Conservation (phyloP, 2,797 vertebrate genomes). For the Gymnopithys bicolor region DNA sequence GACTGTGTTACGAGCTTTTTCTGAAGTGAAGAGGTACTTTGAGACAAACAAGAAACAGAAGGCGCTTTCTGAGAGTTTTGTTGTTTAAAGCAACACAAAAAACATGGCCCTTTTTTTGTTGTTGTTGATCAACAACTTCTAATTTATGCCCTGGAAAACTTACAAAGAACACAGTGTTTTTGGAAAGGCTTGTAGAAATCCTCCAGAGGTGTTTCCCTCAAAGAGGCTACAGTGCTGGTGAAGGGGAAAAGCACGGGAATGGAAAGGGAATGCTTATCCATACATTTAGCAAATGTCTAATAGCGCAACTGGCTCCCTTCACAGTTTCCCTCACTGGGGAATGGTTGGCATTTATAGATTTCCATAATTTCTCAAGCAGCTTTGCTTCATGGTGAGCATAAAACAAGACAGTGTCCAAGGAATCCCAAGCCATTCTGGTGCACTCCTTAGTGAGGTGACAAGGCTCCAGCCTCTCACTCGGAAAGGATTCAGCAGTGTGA, state of each 20-base stretch:
- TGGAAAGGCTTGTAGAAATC: neutral
- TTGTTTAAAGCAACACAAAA: slow-evolving; percentile 18
- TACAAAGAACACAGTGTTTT: neutral
- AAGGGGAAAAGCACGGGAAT: neutral
- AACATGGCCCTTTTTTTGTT: neutral
- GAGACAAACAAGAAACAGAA: slow-evolving; percentile 37
- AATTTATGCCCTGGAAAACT: neutral
- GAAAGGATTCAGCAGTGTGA: neutral
- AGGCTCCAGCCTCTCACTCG: neutral
- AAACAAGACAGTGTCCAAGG: neutral
- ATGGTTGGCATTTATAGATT: slow-evolving; percentile 14
- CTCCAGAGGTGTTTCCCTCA: neutral
- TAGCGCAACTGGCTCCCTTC: slow-evolving; percentile 4
- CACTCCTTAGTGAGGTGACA: neutral
- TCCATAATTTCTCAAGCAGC: slow-evolving; percentile 6
- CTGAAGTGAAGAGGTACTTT: slow-evolving; percentile 1
- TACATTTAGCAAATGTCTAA: neutral
- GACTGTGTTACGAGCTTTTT: neutral
- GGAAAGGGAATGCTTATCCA: neutral
- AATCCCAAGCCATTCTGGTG: neutral
- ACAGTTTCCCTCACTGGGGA: neutral
- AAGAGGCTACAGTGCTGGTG: neutral
- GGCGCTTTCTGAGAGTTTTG: neutral
- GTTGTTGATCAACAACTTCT: slow-evolving; percentile 20
- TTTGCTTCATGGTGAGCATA: neutral